Base-by-base conservation (phyloP, 1,140 invertebrate species). In the Megalopta genalis region DNA sequence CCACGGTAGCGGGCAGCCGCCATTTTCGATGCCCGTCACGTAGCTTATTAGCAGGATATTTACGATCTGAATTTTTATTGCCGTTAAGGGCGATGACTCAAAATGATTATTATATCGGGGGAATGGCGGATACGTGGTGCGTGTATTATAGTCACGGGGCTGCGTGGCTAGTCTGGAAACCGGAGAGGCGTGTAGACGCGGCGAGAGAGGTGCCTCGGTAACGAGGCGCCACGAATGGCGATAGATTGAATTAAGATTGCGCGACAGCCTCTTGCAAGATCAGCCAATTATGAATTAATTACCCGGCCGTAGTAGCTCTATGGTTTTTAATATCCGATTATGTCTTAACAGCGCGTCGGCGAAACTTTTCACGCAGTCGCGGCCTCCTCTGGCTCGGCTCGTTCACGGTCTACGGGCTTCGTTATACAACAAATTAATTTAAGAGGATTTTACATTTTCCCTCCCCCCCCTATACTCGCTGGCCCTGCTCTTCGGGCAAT, bases 241-340 rank as follows among this genome's bases (percentile, higher is more conserved):
- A 92, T 92, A 92, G 91, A 93, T 93, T 92, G 89, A 93, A 93
- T 93, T 92, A 92, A 93, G 92, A 93, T 93, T 91, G 88, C 85
- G 86, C 79, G 80, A 83, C 77, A 71, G 83, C 83, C 88, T 88
- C 85, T 89, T 83, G 87, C 86, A 71, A 90, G 92, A 92, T 91
- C 89, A 90, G 89, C 90, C 91, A 93, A 93, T 93, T 92, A 92
- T 92, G 87, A 92, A 92, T 93, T 93, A 93, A 93, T 93, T 93
- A 87, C 86, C 80, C 72, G 76, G 49, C 49, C 81, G 84, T 87
- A 85, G 88, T 90, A 90, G 88, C 87, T 88, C 89, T 90, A 90
- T 88, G 88, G 82, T 80, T 88, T 89, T 92, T 90, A 92, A 91
- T 90, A 92, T 89, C 89, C 87, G 88, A 90, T 93, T 91, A 92